These are phyloP conservation scores for cattle (Bos taurus) DNA, from an alignment of 2,113 vertebrate genomes.

Conservation along the genomic window ARS-UCD2.0 NC_037357.1:48040001-48040500, in stretches of 20 bases:
- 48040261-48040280: background rate
- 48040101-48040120: background rate
- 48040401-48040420: background rate
- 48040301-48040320: background rate
- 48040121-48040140: background rate
- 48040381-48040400: background rate
- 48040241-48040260: background rate
- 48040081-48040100: background rate
- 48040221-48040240: background rate
- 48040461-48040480: no score
- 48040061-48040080: background rate
- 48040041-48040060: background rate
- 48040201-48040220: background rate
- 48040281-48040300: background rate
- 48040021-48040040: background rate
- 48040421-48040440: no score
- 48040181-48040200: background rate
- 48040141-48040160: background rate
- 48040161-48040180: background rate
- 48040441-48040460: no score
- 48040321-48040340: background rate
- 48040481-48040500: no score
- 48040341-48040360: background rate
- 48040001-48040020: background rate
- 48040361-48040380: background rate